These are phyloP conservation scores for Hyphantria cunea DNA, from an alignment of 1,140 invertebrate genomes.

Conservation along the genomic window DNA sequence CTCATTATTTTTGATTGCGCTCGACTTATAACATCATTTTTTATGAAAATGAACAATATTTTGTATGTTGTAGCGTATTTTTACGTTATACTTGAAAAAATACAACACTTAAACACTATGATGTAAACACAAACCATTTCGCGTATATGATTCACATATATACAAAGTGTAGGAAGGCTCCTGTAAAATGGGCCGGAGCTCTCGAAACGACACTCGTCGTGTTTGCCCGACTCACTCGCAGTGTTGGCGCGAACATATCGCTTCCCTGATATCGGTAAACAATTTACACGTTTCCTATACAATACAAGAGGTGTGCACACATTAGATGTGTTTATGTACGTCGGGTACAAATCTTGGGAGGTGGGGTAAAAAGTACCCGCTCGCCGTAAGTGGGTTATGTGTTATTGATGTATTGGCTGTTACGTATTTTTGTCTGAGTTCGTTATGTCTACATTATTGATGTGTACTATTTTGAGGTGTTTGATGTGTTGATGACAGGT, in stretches of 20 bases:
- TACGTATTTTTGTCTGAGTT: constrained; percentile 23
- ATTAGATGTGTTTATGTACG: constrained; percentile 26
- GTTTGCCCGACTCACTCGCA: constrained; percentile 29
- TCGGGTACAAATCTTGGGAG: constrained; percentile 18
- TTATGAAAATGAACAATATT: no score
- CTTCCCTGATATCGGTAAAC: constrained; percentile 35
- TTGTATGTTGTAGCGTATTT: no score
- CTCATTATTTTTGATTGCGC: constrained; percentile 4
- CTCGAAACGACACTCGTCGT: constrained; percentile 28
- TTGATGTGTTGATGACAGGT: constrained; percentile 8
- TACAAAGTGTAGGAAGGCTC: constrained; percentile 16
- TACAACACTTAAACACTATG: no score
- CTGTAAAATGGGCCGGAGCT: constrained; percentile 30
- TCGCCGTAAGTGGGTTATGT: constrained; percentile 21
- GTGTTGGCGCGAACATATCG: constrained; percentile 31
- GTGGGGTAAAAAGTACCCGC: constrained; percentile 25
- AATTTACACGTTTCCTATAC: constrained; percentile 36
- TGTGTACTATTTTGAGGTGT: constrained; percentile 11
- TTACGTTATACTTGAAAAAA: no score
- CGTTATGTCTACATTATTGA: constrained; percentile 23
- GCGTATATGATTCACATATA: neutral
- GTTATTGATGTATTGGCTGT: constrained; percentile 27
- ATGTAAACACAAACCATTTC: no score
- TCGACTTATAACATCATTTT: neutral
- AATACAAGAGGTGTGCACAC: constrained; percentile 22